Percentiles rank a stretch among this genome's conserved stretches.
Evolutionary conservation across 2,113 vertebrate species (phyloP).

Genomic region (Guaruba guarouba): DNA sequence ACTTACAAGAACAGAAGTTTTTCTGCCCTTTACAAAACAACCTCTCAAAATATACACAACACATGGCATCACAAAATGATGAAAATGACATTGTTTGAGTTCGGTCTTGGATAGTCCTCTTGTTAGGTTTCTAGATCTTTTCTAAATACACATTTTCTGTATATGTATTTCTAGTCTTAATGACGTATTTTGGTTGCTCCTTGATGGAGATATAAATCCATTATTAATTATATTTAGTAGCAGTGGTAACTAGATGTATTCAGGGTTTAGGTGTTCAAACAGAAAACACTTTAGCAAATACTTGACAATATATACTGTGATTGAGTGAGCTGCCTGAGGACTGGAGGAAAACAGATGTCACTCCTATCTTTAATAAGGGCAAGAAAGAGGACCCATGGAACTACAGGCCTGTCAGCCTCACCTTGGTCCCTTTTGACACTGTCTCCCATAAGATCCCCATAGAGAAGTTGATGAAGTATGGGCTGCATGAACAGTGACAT

Average conservation of each 20-base stretch:
- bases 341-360: not conserved
- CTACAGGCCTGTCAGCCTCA: not conserved
- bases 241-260: not conserved
- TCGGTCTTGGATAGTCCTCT: not conserved
- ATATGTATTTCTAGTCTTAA: not conserved
- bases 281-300: not conserved
- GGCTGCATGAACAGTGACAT: not conserved
- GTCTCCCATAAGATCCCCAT: not conserved
- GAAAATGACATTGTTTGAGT: not conserved
- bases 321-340: not conserved
- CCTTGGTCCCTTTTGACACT: not conserved
- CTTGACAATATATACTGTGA: not conserved
- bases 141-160: not conserved
- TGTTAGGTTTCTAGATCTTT: not conserved
- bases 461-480: not conserved
- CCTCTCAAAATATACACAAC: not conserved
- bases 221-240: not conserved
- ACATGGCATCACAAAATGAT: not conserved
- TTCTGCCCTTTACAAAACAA: not conserved
- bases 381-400: not conserved
- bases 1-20: not conserved
- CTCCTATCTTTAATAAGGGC: not conserved
- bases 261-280: not conserved
- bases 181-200: not conserved
- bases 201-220: not conserved